These are phyloP conservation scores for Streblospio benedicti DNA, from an alignment of 1,140 invertebrate species.

Conservation along the genomic window DNA sequence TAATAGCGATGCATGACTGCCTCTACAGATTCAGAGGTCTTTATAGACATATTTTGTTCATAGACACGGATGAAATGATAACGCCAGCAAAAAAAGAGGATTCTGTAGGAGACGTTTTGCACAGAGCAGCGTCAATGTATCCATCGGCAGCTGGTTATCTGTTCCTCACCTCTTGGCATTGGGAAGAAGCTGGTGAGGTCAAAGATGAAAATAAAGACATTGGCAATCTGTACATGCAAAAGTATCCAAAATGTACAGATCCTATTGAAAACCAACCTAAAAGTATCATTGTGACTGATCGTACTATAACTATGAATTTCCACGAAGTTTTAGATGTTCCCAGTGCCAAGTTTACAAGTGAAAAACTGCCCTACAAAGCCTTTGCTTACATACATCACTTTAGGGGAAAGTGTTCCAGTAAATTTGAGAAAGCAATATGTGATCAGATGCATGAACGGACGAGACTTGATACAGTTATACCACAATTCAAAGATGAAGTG, in stretches of 20 bases:
- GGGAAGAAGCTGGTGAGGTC: background rate
- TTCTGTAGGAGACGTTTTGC: background rate
- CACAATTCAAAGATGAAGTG: background rate
- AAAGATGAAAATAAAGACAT: background rate
- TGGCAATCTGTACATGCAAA: slow-evolving; percentile 6
- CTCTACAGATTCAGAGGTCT: background rate
- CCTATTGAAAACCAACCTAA: slow-evolving; percentile 2
- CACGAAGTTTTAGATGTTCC: background rate
- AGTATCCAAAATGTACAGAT: background rate
- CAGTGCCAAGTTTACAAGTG: background rate
- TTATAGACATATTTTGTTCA: background rate
- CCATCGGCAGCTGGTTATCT: background rate
- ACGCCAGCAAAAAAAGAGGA: background rate
- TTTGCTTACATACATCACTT: slow-evolving; percentile 1
- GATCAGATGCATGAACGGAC: background rate
- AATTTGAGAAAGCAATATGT: background rate
- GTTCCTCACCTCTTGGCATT: slow-evolving; percentile 2
- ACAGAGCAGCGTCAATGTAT: background rate
- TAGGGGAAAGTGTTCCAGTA: background rate
- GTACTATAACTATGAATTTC: background rate
- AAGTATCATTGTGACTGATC: background rate
- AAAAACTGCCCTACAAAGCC: background rate
- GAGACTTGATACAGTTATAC: background rate
- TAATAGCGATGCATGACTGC: background rate
- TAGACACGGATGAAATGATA: slow-evolving; percentile 2